Percentiles rank a stretch among this genome's conserved stretches.
phyloP scores from a whole-genome alignment of 2,888 invertebrate genomes.

The Pandemis cinnamomeana region DNA sequence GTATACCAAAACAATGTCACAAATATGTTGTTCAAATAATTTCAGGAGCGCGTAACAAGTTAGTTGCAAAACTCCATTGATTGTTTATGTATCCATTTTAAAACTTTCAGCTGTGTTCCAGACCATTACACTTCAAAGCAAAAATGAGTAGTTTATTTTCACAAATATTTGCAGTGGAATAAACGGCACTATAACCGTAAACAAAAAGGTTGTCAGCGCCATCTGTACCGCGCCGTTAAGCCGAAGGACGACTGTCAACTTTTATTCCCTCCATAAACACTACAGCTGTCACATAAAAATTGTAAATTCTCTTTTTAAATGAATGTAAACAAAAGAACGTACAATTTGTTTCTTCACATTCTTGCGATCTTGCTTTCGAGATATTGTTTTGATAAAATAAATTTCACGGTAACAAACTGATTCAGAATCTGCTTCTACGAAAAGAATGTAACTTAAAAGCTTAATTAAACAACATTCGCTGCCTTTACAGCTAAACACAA shows the following conservation, averaged over 20 bases:
- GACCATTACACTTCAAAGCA: slow-evolving; percentile 6
- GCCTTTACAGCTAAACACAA: background rate
- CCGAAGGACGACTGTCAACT: slow-evolving; percentile 48
- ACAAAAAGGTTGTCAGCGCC: slow-evolving; percentile 50
- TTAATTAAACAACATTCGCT: slow-evolving; percentile 7
- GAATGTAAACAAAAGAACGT: slow-evolving; percentile 33
- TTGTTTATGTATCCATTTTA: background rate
- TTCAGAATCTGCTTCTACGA: background rate
- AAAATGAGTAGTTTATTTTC: slow-evolving; percentile 10
- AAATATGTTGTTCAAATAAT: no score
- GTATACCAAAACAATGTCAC: no score
- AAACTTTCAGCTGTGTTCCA: slow-evolving; percentile 30
- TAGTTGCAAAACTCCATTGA: slow-evolving; percentile 7
- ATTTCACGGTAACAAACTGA: background rate
- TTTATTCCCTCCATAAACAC: slow-evolving; percentile 43
- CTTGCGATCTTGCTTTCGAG: background rate
- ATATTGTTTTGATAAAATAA: slow-evolving; percentile 11
- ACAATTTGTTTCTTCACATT: slow-evolving; percentile 28
- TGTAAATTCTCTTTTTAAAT: slow-evolving; percentile 39
- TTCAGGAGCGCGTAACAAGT: no score
- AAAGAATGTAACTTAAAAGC: background rate
- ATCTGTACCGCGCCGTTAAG: slow-evolving; percentile 54
- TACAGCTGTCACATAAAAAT: slow-evolving; percentile 42
- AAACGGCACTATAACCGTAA: slow-evolving; percentile 50
- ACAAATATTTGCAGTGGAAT: slow-evolving; percentile 42